Base-by-base conservation (phyloP, 2,888 invertebrate species). In the Allygus modestus region DNA sequence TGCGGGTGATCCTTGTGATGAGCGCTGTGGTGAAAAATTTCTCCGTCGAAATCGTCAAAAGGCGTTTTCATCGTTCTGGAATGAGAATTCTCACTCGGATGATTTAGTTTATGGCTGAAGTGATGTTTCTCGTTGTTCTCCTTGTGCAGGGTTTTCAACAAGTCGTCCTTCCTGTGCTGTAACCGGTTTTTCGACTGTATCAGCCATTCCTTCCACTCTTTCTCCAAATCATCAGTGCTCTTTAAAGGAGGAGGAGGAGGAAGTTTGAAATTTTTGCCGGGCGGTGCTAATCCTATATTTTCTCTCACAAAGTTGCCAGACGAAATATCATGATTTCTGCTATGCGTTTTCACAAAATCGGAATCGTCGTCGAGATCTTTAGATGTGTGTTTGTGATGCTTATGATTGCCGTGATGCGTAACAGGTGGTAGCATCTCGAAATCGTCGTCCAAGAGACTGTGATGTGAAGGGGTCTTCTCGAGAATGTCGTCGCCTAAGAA, bases 111-210 rank as follows among this genome's bases (percentile, higher is more conserved):
- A 51, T 46, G 37, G 11, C 9, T 46, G 0, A 65, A 73, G 65
- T 83, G 58, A 71, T 83, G 65, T 83, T 83, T 77, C 28, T 82
- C 82, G 41, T 23, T 83, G 33, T 41, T 77, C 28, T 81, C 81
- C 69, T 83, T 69, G 28, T 75, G 82, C n/a, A 87, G 83, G 46
- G 82, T 87, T 77, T 87, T 87, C 73, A 87, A 58, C 73, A 87
- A 43, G 46, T 87, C 86, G 41, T 87, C 86, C 77, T 87, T 87
- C n/a, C 85, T 84, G 41, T 86, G 84, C 82, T 87, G 86, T 20
- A 87, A 54, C 31, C 85, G 77, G 58, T 86, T 84, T 37, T 86
- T 83, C 9, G 87, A 87, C 28, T 85, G 73, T 26, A 84, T 81
- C 65, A 87, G 58, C 86, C 83, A 84, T 31, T 69, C 51, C 37